Base-by-base conservation (phyloP, 2,888 invertebrate species). In the Meganola albula region DNA sequence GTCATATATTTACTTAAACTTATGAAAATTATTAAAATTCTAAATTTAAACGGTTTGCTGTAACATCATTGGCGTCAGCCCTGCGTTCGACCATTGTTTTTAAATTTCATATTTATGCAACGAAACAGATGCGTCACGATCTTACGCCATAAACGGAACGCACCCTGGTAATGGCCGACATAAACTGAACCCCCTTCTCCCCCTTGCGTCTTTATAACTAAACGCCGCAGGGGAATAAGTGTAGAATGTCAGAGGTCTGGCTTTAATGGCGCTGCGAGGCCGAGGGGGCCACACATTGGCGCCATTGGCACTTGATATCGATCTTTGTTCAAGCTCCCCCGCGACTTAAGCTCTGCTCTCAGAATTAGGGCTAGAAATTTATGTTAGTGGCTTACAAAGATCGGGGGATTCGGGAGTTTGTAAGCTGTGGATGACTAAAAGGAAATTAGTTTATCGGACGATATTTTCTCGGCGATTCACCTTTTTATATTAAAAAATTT, bases 51-150 rank as follows among this genome's bases (percentile, higher is more conserved):
- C 33, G 4, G 24, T 23, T 16, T 39, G 35, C 16, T 6, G 16
- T 16, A 4, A 6, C 16, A 6, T 6, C 16, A 5, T 41, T 26
- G n/a, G n/a, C n/a, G n/a, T n/a, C n/a, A n/a, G n/a, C 43, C 39
- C 33, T 50, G 48, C 52, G 45, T 51, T 56, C 49, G 44, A 40
- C 65, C 60, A 61, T 71, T 71, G 66, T 71, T 71, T 70, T 66
- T 63, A 58, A 66, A 71, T 67, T 70, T 70, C 68, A 72, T 73
- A 76, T 75, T 75, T 74, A 78, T 70, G 70, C 73, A 72, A 66
- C 67, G 63, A 64, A 76, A 74, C 76, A 80, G 80, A 79, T 77
- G 80, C 76, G 78, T 79, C 82, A 77, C 79, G 76, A 74, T 63
- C 65, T 68, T 58, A 63, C 53, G 65, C 71, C 73, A 71, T 79